Evolutionary conservation across 2,113 vertebrate genomes (phyloP), one percentile per base, ranked within the genome.

Genomic region (Camelus dromedarius): DNA sequence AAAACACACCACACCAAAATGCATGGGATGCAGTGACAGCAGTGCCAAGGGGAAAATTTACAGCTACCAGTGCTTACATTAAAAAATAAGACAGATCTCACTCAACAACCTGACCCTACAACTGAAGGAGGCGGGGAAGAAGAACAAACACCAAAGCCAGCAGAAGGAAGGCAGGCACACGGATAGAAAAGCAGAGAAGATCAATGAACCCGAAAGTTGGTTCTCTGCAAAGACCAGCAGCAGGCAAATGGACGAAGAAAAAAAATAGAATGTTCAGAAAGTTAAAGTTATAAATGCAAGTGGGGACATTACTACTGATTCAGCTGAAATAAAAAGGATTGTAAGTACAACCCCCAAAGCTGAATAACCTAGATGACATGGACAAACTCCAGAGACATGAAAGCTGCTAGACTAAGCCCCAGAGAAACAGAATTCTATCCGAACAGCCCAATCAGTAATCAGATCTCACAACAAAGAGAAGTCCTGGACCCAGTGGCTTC

Each of bases 21-120:
- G 5, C 30, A 30, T 9, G 14, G 32, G 15, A 35, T 0, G 5
- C 24, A 8, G 54, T 2, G 5, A 22, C 26, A 4, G 24, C 7
- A n/a, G 38, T 13, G 24, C 58, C 9, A n/a, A 42, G 35, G 1
- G 52, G 64, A 8, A 70, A 24, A 0, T 16, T 1, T 22, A n/a
- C 0, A 46, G 12, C 58, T 8, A 7, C 38, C 58, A 38, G 30
- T 15, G 14, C 6, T 13, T 5, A 66, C 12, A 11, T 38, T 46
- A 70, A 28, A 62, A 48, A 42, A 70, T 6, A 18, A 91, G 35
- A 11, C 18, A 54, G 50, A 6, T 38, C 66, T 70, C 83, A 50
- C 15, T 42, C 76, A 48, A 26, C 28, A 24, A n/a, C 64, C 50
- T 62, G 10, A 19, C 9, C 24, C 28, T 24, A 48, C 35, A 26